Evolutionary conservation across 2,888 invertebrate species (phyloP), one percentile per base, ranked within the genome.

Genomic region (Tuberolachnus salignus): DNA sequence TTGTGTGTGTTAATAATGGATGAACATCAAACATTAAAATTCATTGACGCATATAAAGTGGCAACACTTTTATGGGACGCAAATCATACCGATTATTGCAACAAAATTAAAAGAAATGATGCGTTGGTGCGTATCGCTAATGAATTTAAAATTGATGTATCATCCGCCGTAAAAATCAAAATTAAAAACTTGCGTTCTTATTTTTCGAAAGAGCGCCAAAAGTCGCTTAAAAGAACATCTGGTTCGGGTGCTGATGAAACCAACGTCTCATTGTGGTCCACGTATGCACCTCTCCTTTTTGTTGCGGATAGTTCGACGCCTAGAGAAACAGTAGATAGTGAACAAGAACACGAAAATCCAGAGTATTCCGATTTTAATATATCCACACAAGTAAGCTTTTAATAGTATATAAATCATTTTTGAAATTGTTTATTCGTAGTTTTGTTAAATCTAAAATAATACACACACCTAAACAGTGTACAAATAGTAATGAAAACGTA

Each of bases 121-220:
- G 63, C 44, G 63, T 63, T 44, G 44, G 63, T 44, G 63, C 44
- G 63, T 63, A 63, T 63, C 44, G 44, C n/a, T 59, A 63, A 71
- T 55, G 71, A 80, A 80, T 64, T 70, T 19, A 63, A 64, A 10
- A 55, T 80, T 34, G 55, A 63, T 66, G 72, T 64, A 23, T 49
- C 49, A 14, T 63, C 64, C 19, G 72, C 57, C 44, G 73, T 71
- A 26, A 63, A 71, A 66, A 64, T 66, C 19, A 80, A 80, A 66
- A 80, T 80, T 23, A 80, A 80, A 80, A 80, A 72, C 66, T 59
- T 67, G 23, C 55, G 80, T 55, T 80, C 73, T 55, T 80, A 80
- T 59, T 80, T 80, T 80, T 73, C 72, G 16, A 72, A 73, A 73
- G 80, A 80, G 57, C 80, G 72, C 53, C 72, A 80, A 80, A 66